Evolutionary conservation across 2,888 invertebrate species (phyloP).

Genomic region (Apotomis turbidana): DNA sequence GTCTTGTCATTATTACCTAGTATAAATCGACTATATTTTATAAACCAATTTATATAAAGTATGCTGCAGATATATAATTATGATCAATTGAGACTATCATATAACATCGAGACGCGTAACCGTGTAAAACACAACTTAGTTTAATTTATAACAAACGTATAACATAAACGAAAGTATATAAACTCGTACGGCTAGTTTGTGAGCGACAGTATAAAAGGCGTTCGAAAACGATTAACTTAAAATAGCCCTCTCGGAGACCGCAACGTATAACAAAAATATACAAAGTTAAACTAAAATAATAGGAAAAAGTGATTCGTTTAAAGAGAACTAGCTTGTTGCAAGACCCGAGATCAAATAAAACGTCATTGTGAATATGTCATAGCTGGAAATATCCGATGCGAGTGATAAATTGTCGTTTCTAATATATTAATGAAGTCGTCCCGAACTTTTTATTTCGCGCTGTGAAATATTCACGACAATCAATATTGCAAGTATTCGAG

Average conservation of each 20-base stretch:
- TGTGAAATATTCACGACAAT: slow-evolving; percentile 76
- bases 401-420: slow-evolving; percentile 33
- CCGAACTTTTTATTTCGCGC: slow-evolving; percentile 72
- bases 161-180: slow-evolving; percentile 44
- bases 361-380: slow-evolving; percentile 73
- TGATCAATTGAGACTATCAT: slow-evolving; percentile 31
- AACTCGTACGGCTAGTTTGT: slow-evolving; percentile 58
- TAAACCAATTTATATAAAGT: slow-evolving; percentile 31
- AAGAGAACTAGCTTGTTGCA: slow-evolving; percentile 65
- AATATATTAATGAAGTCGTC: slow-evolving; percentile 53
- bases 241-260: slow-evolving; percentile 54
- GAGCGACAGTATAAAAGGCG: slow-evolving; percentile 55
- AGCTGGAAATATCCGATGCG: slow-evolving; percentile 59
- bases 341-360: slow-evolving; percentile 74
- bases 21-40: slow-evolving; percentile 41
- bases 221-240: slow-evolving; percentile 56
- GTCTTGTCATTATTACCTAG: slow-evolving; percentile 54
- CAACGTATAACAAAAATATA: slow-evolving; percentile 65
- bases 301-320: slow-evolving; percentile 57
- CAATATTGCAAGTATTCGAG: slow-evolving; percentile 65
- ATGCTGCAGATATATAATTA: slow-evolving; percentile 24
- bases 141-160: slow-evolving; percentile 40
- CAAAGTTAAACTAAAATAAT: slow-evolving; percentile 61
- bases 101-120: slow-evolving; percentile 24
- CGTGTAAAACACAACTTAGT: slow-evolving; percentile 5